Percentiles rank a stretch among this genome's conserved stretches.
phyloP scores from a whole-genome alignment of 2,888 invertebrate genomes.

The Emmelina monodactyla region DNA sequence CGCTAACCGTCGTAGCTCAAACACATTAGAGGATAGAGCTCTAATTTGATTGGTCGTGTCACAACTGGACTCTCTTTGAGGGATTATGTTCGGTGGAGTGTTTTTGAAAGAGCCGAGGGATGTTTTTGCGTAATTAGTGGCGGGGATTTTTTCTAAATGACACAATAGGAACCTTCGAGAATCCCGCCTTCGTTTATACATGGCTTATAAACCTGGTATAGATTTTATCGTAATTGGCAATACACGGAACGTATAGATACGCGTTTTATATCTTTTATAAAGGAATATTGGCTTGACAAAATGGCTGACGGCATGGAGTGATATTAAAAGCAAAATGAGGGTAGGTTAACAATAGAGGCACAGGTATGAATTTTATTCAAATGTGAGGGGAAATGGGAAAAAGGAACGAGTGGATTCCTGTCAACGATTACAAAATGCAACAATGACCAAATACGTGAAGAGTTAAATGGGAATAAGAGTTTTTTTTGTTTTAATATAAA shows the following conservation, averaged over 20 bases:
- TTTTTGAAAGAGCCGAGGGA: constrained; percentile 40
- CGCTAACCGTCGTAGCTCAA: constrained; percentile 12
- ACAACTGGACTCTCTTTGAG: constrained; percentile 59
- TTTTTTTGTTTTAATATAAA: background rate
- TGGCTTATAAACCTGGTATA: no score
- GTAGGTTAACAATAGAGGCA: constrained; percentile 30
- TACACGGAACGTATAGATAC: background rate
- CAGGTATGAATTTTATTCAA: constrained; percentile 34
- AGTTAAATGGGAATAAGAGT: constrained; percentile 16
- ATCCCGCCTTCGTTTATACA: no score
- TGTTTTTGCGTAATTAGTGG: constrained; percentile 61
- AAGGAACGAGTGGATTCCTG: constrained; percentile 40
- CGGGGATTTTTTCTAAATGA: constrained; percentile 6
- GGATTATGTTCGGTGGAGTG: constrained; percentile 39
- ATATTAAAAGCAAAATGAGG: constrained; percentile 38
- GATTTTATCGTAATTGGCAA: no score
- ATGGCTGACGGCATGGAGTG: constrained; percentile 26
- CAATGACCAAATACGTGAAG: constrained; percentile 21
- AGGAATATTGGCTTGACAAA: constrained; percentile 10
- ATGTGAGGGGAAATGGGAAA: constrained; percentile 51
- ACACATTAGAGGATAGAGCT: background rate
- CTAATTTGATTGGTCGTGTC: constrained; percentile 23
- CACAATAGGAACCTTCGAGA: no score
- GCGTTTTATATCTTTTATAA: background rate
- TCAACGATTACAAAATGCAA: constrained; percentile 19